These are phyloP conservation scores for Rhagologus leucostigma DNA, from an alignment of 2,113 vertebrate genomes.

Conservation along the genomic window DNA sequence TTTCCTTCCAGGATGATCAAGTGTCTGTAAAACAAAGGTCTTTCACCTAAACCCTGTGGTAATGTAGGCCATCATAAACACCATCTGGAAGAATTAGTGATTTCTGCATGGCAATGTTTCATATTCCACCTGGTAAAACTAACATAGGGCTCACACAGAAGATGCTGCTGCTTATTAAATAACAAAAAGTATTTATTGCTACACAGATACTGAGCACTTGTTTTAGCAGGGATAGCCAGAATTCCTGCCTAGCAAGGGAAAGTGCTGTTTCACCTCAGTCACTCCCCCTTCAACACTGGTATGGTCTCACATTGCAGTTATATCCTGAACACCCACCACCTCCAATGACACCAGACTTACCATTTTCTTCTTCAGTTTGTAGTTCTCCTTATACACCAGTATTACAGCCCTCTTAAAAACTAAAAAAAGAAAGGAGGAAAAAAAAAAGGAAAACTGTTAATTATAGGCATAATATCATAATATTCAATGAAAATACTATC, in stretches of 20 bases:
- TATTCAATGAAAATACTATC: not conserved
- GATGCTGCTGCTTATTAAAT: not conserved
- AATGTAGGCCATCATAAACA: not conserved
- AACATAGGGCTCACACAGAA: not conserved
- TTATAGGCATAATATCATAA: not conserved
- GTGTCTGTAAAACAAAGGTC: not conserved
- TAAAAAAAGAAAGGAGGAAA: slow-evolving; percentile 30
- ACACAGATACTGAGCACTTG: not conserved
- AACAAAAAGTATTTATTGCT: not conserved
- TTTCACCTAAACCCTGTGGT: not conserved
- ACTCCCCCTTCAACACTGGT: fast-evolving
- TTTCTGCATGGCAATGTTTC: not conserved
- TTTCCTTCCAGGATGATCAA: not conserved
- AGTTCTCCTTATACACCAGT: slow-evolving; percentile 91
- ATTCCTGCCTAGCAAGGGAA: not conserved
- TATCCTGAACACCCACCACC: not conserved
- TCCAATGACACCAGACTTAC: slow-evolving; percentile 69
- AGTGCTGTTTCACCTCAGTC: not conserved
- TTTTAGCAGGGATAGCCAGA: not conserved
- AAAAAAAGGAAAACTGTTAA: slow-evolving; percentile 8
- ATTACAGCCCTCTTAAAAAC: slow-evolving; percentile 98
- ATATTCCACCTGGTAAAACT: not conserved
- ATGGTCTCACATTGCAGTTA: not conserved
- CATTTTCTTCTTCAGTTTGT: slow-evolving; percentile 94
- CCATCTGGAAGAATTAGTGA: not conserved